A percentile compares a stretch with the other conserved stretches of the same genome.
Conservation (phyloP, 1,140 invertebrate species). For the Aphaenogaster ashmeadi region DNA sequence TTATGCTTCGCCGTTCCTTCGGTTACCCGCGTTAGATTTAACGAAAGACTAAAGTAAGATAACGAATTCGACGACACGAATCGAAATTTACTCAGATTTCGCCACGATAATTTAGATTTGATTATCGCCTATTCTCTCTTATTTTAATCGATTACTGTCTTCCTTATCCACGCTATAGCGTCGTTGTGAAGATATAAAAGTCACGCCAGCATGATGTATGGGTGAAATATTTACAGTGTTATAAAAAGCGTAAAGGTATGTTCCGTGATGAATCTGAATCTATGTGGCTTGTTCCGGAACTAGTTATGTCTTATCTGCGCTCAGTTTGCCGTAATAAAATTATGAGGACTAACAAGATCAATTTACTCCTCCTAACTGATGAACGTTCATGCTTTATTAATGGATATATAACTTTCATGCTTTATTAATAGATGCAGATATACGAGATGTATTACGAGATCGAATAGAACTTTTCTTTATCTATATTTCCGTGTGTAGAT, state of each 20-base stretch:
- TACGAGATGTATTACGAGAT: background rate
- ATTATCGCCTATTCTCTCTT: background rate
- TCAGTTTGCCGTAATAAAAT: slow-evolving; percentile 26
- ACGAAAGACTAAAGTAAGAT: slow-evolving; percentile 38
- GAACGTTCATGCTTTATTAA: slow-evolving; percentile 41
- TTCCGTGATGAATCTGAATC: slow-evolving; percentile 28
- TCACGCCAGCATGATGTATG: slow-evolving; percentile 15
- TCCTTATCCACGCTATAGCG: background rate
- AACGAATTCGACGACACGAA: slow-evolving; percentile 27
- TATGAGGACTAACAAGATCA: slow-evolving; percentile 31
- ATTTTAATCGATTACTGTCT: background rate
- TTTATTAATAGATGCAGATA: slow-evolving; percentile 33
- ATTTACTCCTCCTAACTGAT: slow-evolving; percentile 25
- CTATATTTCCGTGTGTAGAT: background rate
- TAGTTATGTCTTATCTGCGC: slow-evolving; percentile 39
- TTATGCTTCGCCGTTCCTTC: slow-evolving; percentile 69
- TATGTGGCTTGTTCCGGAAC: background rate
- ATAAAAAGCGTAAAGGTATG: background rate
- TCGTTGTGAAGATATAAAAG: slow-evolving; percentile 7
- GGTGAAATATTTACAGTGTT: slow-evolving; percentile 37
- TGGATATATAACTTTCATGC: background rate
- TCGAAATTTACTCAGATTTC: slow-evolving; percentile 12
- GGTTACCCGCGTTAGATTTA: slow-evolving; percentile 38
- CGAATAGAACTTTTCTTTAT: background rate
- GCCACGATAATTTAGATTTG: slow-evolving; percentile 18